phyloP scores from a whole-genome alignment of 2,113 vertebrate genomes.

The Malurus cyaneus region DNA sequence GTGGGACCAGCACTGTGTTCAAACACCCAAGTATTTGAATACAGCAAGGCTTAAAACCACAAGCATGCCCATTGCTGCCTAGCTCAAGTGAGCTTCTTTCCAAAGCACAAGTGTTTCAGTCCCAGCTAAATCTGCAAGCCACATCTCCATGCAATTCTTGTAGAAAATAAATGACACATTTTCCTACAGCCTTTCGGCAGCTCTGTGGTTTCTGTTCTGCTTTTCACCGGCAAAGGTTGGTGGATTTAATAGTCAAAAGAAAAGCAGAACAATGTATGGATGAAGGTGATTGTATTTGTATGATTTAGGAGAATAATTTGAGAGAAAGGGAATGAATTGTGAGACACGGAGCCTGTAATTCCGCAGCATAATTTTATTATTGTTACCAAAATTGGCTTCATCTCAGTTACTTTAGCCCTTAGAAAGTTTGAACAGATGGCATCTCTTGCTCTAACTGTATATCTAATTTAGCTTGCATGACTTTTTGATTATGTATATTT shows the following conservation, averaged over 20 bases:
- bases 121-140: no score
- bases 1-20: no score
- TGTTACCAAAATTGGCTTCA: conserved; percentile 34
- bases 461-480: conserved; percentile 34
- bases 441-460: conserved; percentile 39
- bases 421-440: conserved; percentile 63
- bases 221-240: neutral
- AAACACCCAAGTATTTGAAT: no score
- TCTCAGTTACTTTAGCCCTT: conserved; percentile 36
- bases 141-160: no score
- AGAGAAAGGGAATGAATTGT: neutral
- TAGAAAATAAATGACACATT: neutral
- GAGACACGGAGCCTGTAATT: neutral
- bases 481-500: conserved; percentile 33
- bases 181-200: neutral
- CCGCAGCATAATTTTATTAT: conserved; percentile 13
- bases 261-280: neutral
- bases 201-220: neutral
- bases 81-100: no score
- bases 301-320: conserved; percentile 9
- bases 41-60: no score
- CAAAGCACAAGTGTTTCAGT: no score
- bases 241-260: neutral
- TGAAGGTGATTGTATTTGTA: neutral
- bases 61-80: no score